Evolutionary conservation across 2,888 invertebrate species (phyloP).

Genomic region (Schizotus pectinicornis): DNA sequence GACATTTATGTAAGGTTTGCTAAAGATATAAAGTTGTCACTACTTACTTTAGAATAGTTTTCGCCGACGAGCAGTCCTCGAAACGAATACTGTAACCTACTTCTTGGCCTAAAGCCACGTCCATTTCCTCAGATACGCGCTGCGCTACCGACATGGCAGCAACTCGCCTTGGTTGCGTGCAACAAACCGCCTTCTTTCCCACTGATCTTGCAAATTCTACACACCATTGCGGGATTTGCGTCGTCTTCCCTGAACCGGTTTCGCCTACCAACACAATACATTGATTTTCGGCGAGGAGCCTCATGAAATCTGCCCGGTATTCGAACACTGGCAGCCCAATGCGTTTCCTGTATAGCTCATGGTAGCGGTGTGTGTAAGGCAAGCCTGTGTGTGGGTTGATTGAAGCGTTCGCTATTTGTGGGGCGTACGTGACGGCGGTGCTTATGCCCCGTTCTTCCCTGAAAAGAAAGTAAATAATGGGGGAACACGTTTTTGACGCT

Average conservation of each 20-base stretch:
- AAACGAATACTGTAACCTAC: conserved; percentile 98
- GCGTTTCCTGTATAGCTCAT: conserved; percentile 87
- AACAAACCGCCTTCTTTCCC: conserved; percentile 84
- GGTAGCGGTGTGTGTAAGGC: conserved; percentile 88
- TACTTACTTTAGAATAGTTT: conserved; percentile 86
- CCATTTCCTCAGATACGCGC: conserved; percentile 99
- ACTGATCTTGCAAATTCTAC: conserved; percentile 73
- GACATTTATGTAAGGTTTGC: too few species aligned
- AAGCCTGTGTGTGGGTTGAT: conserved; percentile 82
- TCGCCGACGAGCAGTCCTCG: conserved; percentile 96
- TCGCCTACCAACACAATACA: conserved; percentile 97
- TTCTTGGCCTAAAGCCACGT: conserved; percentile 89
- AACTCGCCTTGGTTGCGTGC: conserved; percentile 96
- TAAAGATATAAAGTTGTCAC: conserved; percentile 1
- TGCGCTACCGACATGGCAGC: conserved; percentile 99
- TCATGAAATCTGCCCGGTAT: conserved; percentile 95
- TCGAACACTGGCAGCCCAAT: conserved; percentile 97
- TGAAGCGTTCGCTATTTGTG: conserved; percentile 58
- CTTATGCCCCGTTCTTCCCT: conserved; percentile 66
- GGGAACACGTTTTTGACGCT: conserved; percentile 4
- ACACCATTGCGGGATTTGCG: conserved; percentile 98
- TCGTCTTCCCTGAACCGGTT: conserved; percentile 99
- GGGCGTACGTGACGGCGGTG: conserved; percentile 47
- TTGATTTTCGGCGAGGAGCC: conserved; percentile 90
- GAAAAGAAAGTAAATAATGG: conserved; percentile 29